Evolutionary conservation across 1,140 invertebrate species (phyloP).

Genomic region (Leptopilina clavipes): DNA sequence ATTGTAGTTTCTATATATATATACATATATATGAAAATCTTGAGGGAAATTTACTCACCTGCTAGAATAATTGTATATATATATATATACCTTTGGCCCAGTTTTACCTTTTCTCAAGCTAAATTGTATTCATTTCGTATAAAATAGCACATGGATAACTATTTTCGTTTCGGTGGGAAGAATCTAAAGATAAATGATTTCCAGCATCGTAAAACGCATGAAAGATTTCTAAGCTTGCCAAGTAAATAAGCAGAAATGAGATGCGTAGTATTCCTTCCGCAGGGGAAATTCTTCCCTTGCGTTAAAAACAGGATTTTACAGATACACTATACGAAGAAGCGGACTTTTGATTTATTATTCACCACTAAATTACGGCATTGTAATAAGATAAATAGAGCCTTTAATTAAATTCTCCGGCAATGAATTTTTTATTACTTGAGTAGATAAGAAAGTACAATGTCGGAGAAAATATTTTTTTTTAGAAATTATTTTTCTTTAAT

Average conservation of each 20-base stretch:
- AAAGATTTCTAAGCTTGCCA: conserved; percentile 1
- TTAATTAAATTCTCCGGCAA: not conserved
- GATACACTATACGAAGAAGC: not conserved
- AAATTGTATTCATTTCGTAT: conserved; percentile 1
- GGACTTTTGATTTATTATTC: conserved; percentile 16
- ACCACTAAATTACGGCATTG: not conserved
- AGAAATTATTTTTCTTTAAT: too few relatives aligned
- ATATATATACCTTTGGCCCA: conserved; percentile 10
- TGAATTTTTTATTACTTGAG: too few relatives aligned
- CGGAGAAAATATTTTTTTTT: too few relatives aligned
- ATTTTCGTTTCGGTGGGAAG: too few relatives aligned
- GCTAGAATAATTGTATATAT: not conserved
- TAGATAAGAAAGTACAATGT: too few relatives aligned
- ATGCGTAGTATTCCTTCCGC: conserved; percentile 7
- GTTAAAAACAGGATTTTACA: too few relatives aligned
- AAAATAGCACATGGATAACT: not conserved
- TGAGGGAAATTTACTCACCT: not conserved
- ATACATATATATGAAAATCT: not conserved
- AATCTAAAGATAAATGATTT: conserved; percentile 11
- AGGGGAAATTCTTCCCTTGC: too few relatives aligned
- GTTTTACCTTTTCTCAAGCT: conserved; percentile 15
- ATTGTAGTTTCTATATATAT: not conserved
- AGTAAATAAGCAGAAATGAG: conserved; percentile 11
- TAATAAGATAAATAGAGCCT: not conserved
- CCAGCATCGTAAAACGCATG: conserved; percentile 11